A percentile compares a stretch with the other conserved stretches of the same genome.
Evolutionary conservation across 2,888 invertebrate species (phyloP).

Genomic region (Drosophila colorata): DNA sequence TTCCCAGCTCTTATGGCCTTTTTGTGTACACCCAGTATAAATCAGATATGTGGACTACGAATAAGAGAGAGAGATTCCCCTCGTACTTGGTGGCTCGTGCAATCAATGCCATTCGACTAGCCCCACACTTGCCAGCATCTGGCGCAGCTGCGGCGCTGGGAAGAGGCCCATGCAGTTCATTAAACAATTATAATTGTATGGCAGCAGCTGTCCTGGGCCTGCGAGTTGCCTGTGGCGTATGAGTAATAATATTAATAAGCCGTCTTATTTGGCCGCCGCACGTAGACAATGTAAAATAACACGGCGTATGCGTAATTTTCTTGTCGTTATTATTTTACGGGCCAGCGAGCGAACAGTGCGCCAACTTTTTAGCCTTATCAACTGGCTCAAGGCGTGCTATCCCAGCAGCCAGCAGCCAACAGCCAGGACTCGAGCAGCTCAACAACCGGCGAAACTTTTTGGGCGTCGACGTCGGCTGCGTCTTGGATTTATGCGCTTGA

Average conservation of each 20-base stretch:
- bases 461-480: conserved; percentile 33
- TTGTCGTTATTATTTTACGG: conserved; percentile 71
- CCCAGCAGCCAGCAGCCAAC: neutral
- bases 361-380: conserved; percentile 60
- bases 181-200: conserved; percentile 73
- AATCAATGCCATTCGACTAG: neutral
- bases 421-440: conserved; percentile 9
- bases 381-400: conserved; percentile 40
- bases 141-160: conserved; percentile 1
- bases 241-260: conserved; percentile 75
- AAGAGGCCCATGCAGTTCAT: conserved; percentile 55
- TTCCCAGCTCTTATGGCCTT: too few relatives aligned
- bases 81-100: too few relatives aligned
- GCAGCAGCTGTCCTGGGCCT: conserved; percentile 35
- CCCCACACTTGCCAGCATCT: conserved; percentile 1
- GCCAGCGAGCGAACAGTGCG: conserved; percentile 39
- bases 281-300: conserved; percentile 67
- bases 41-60: too few relatives aligned
- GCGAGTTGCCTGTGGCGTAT: conserved; percentile 50
- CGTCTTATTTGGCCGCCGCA: conserved; percentile 55
- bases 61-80: too few relatives aligned
- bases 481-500: conserved; percentile 68
- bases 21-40: too few relatives aligned
- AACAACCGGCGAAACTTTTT: conserved; percentile 37
- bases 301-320: conserved; percentile 76